Conservation (phyloP, 2,113 vertebrate species). For the Antennarius striatus region DNA sequence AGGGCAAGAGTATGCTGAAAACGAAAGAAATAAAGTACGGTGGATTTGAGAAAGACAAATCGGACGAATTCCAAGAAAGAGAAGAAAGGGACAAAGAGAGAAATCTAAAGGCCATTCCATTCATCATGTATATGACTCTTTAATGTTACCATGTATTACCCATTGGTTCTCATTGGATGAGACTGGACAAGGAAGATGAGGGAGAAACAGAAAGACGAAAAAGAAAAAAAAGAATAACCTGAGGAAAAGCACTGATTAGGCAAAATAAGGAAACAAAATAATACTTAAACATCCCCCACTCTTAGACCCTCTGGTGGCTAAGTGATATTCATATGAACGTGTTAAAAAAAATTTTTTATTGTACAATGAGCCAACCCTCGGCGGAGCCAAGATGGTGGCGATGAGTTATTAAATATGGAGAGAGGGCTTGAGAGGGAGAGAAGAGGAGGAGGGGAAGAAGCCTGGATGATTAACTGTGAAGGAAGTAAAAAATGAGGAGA, state of each 20-base stretch:
- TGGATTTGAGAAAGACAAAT: conserved; percentile 18
- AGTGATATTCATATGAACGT: conserved; percentile 71
- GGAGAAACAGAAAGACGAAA: neutral
- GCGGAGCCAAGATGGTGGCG: conserved; percentile 68
- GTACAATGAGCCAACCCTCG: conserved; percentile 61
- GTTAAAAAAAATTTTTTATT: conserved; percentile 65
- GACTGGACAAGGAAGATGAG: conserved; percentile 41
- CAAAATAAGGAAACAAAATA: conserved; percentile 33
- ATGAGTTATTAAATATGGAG: conserved; percentile 78
- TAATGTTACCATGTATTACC: conserved; percentile 83
- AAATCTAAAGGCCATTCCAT: conserved; percentile 79
- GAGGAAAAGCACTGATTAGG: conserved; percentile 26
- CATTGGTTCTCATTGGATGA: conserved; percentile 54
- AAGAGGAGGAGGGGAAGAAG: conserved; percentile 56
- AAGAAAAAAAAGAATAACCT: conserved; percentile 10
- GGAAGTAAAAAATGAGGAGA: conserved; percentile 73
- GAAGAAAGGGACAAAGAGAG: conserved; percentile 53
- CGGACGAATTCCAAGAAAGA: conserved; percentile 38
- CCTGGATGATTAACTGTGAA: conserved; percentile 75
- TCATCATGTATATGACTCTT: conserved; percentile 79
- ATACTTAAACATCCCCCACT: conserved; percentile 33
- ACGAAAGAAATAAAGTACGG: conserved; percentile 22
- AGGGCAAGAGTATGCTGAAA: conserved; percentile 29
- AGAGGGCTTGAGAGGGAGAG: conserved; percentile 62
- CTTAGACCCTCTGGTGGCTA: conserved; percentile 38